Evolutionary conservation across 2,113 vertebrate species (phyloP), one percentile per base, ranked within the genome.

Genomic region (Hepsetus odoe): DNA sequence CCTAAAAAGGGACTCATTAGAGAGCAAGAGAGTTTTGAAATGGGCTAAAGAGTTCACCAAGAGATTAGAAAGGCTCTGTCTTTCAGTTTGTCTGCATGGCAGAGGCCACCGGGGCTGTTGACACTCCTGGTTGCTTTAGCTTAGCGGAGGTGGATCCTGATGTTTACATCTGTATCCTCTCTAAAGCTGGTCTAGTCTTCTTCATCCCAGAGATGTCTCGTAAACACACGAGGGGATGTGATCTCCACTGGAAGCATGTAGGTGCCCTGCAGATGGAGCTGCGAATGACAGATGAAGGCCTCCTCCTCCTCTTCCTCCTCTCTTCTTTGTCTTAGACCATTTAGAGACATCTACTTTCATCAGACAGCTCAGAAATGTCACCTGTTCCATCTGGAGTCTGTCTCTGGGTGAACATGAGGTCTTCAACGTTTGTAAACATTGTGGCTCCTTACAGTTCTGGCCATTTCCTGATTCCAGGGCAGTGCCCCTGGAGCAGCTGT

Each of bases 101-200:
- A 64, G 72, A 22, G 55, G 56, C 38, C 38, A 51, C 55, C 28
- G 53, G 46, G 62, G 67, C 68, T 79, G 58, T 79, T 79, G 77
- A 79, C 69, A 72, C 51, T 65, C 44, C 22, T 28, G 61, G 18
- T 69, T 44, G n/a, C 26, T 77, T 46, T 55, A 56, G 33, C 33
- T 77, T 35, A 46, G 55, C 40, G 46, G 18, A 40, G 46, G 42
- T 55, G 20, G n/a, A 2, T 30, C 26, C 10, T 30, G 1, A 62
- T 10, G 30, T 33, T 9, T 30, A 33, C 40, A 9, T 14, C 40
- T 44, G 38, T 49, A 7, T 30, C 2, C 16, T 7, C 30, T 26
- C 3, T 32, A 35, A n/a, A 22, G 6, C 22, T 32, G 30, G 46
- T 51, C 2, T 18, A 13, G 5, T 16, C 3, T 33, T 38, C 16